Evolutionary conservation across 2,113 vertebrate species (phyloP), one percentile per base, ranked within the genome.

Genomic region (Peromyscus maniculatus): DNA sequence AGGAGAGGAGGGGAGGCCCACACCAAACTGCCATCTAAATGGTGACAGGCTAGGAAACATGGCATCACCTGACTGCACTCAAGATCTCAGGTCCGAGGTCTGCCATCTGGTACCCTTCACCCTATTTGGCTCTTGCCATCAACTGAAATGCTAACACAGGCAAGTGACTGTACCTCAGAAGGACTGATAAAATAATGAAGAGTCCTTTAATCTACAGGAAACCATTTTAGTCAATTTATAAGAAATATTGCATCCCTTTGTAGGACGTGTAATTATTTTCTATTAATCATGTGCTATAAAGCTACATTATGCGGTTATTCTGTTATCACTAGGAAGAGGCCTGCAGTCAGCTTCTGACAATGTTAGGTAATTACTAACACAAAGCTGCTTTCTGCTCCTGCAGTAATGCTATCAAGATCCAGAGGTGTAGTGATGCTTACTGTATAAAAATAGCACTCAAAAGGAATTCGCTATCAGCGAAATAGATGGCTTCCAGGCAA

Each of bases 271-370:
- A 99, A 99, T 99, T 99, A 99, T 99, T 99, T 99, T 99, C 99
- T 99, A 99, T 99, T 99, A 99, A 99, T 99, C 99, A 99, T 99
- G 98, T 97, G 97, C 98, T 99, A 98, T 99, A 99, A 99, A 99
- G 98, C 98, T 98, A 98, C 98, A 99, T 99, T 98, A 99, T 99
- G 98, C 96, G 97, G 98, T 99, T 99, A 98, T 99, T 99, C 98
- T 98, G 98, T 99, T 99, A 99, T 99, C 99, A 98, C 98, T 98
- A 98, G 98, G 98, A 98, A 99, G 98, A 98, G 98, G 98, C 98
- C 99, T 99, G 98, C 98, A 99, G 98, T 99, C 99, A 99, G 98
- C 97, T 98, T 98, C 98, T 98, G 99, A 99, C 98, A 99, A 99
- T 98, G 98, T 98, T 98, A 98, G 98, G 98, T 99, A 99, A 99